Base-by-base conservation (phyloP, 1,140 invertebrate species). In the Zaprionus capensis region DNA sequence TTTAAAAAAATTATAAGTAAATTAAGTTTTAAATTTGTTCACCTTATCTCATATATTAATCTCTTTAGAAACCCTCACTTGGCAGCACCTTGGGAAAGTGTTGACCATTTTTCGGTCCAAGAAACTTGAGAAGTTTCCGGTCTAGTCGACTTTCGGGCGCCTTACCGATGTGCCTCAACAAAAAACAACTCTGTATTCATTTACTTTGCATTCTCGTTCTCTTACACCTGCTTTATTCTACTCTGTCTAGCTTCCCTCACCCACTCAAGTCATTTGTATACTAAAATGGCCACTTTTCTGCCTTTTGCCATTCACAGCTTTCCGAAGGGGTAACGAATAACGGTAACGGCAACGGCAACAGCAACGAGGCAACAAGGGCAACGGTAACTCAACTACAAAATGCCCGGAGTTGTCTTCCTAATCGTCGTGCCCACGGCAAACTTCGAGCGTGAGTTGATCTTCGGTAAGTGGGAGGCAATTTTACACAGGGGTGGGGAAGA, bases 371-470 rank as follows among this genome's bases (percentile, higher is more conserved):
- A 20, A 17, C 5, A 49, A 20, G 9, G 38, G 15, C 15, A 44
- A 17, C 41, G n/a, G 46, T 22, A 24, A 12, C 22, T 24, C 22
- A 22, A 51, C 46, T 51, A 58, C 56, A 80, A 78, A 78, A 92
- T 92, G 92, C 93, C 94, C 5, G 94, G 94, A 71, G 94, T 95
- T 44, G 94, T 95, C 41, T 95, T 95, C 82, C 81, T 95, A 74
- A 94, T 95, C 64, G 94, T 94, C 78, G 94, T 95, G 74, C 94
- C 94, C n/a, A 95, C 94, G 41, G 80, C 94, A 22, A 94, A 93
- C 84, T 94, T 94, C 78, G 94, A 95, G 79, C 93, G 94, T 66
- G 91, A 94, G 69, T 80, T 95, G 38, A 92, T 94, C 65, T 94
- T 94, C 75, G 94, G 94, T 68, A 86, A 81, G 86, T 81, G 46